Base-by-base conservation (phyloP, 1,140 invertebrate species). In the Polypedilum vanderplanki region DNA sequence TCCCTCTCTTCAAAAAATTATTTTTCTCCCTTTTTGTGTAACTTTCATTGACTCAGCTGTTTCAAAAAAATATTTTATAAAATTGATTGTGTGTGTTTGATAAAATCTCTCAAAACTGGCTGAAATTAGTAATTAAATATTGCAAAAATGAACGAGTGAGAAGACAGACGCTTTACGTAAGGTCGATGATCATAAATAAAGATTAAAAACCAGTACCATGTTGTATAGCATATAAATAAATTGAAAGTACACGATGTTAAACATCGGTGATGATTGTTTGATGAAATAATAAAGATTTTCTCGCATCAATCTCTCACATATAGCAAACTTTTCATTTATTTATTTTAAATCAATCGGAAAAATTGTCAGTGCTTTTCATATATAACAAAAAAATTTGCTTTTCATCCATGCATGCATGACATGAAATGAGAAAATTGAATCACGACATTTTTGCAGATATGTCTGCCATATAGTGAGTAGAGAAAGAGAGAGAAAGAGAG, bases 361-460 rank as follows among this genome's bases (percentile, higher is more conserved):
- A 33, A 33, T 33, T 33, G 24, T n/a, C n/a, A n/a, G n/a, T n/a
- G n/a, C n/a, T n/a, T n/a, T n/a, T n/a, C n/a, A n/a, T n/a, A n/a
- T n/a, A n/a, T n/a, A n/a, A n/a, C n/a, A n/a, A n/a, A n/a, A n/a
- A n/a, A n/a, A n/a, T n/a, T n/a, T n/a, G n/a, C n/a, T n/a, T n/a
- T n/a, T n/a, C n/a, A 33, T 3, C 24, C 24, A 33, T 33, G 24
- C 24, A 33, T 33, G 1, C 24, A 33, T 33, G 24, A 1, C 18
- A 70, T 10, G 20, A 67, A 67, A 65, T 8, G 17, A 18, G 17
- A 70, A 57, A 67, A 67, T 67, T 67, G 65, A 20, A 70, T 67
- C 18, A 20, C 64, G 65, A 70, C 65, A 70, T 70, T 70, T 70
- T 18, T 70, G 18, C 20, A 70, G 65, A 70, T 70, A 70, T 18